A percentile compares a stretch with the other conserved stretches of the same genome.
phyloP scores from a whole-genome alignment of 2,797 vertebrate genomes.

The Delichon dasypus region DNA sequence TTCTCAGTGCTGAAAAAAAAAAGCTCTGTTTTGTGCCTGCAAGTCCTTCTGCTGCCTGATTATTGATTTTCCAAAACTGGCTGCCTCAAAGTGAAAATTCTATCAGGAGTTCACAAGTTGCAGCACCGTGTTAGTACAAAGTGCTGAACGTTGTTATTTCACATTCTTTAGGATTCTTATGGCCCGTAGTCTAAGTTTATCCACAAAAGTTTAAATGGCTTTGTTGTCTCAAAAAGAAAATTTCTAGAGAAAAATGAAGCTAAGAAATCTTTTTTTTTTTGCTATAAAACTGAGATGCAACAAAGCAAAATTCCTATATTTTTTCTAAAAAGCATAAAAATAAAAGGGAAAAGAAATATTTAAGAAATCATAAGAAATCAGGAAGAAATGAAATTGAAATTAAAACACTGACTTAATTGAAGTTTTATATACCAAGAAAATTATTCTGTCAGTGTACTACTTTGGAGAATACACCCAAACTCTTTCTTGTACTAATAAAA shows the following conservation, averaged over 20 bases:
- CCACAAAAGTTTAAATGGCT: neutral
- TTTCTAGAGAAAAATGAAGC: neutral
- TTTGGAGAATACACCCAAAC: neutral
- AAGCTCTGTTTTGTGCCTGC: neutral
- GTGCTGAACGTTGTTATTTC: neutral
- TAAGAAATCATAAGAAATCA: neutral
- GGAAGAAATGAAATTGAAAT: neutral
- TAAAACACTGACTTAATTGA: neutral
- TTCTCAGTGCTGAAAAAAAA: neutral
- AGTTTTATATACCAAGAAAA: neutral
- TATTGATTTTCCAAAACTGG: slow-evolving; percentile 45
- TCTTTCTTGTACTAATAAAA: neutral
- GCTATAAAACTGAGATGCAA: neutral
- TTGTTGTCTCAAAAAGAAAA: neutral
- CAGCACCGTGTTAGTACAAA: neutral
- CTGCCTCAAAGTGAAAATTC: neutral
- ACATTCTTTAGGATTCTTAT: neutral
- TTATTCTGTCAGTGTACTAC: neutral
- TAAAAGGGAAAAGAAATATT: neutral
- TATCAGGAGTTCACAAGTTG: neutral
- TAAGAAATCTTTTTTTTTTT: neutral
- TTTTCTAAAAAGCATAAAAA: neutral
- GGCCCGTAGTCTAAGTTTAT: neutral
- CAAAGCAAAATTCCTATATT: neutral
- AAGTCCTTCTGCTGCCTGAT: neutral